A percentile compares a stretch with the other conserved stretches of the same genome.
Conservation (phyloP, 2,113 vertebrate genomes). For the Lophochroa leadbeateri region DNA sequence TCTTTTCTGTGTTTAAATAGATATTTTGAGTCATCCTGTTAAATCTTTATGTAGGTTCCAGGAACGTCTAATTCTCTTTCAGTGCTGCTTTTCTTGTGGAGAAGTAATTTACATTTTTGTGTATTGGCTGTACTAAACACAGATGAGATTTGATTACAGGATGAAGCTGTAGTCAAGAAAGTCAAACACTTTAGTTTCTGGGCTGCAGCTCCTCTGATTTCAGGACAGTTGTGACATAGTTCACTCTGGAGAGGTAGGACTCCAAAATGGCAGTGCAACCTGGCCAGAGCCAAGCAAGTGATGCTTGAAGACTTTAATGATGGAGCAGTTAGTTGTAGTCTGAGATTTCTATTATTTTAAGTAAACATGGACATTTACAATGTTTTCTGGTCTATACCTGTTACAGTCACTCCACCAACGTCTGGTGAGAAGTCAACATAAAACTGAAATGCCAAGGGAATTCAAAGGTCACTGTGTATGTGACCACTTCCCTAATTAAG, state of each 20-base stretch:
- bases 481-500: background rate
- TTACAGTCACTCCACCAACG: rapidly evolving
- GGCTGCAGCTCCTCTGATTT: background rate
- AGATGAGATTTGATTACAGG: background rate
- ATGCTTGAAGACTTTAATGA: background rate
- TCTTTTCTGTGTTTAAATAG: conserved; percentile 10
- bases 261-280: background rate
- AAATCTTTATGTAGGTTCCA: conserved; percentile 36
- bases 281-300: background rate
- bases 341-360: background rate
- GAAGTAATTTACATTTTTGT: conserved; percentile 50
- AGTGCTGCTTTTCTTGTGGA: conserved; percentile 42
- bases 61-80: conserved; percentile 31
- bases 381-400: background rate
- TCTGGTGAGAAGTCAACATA: background rate
- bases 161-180: background rate
- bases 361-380: background rate
- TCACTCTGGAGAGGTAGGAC: background rate
- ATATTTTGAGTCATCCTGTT: conserved; percentile 31
- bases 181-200: background rate
- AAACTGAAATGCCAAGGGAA: background rate
- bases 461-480: background rate
- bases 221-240: background rate
- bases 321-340: background rate
- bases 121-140: background rate